These are phyloP conservation scores for Bovichtus diacanthus DNA, from an alignment of 2,797 vertebrate species.

Conservation along the genomic window DNA sequence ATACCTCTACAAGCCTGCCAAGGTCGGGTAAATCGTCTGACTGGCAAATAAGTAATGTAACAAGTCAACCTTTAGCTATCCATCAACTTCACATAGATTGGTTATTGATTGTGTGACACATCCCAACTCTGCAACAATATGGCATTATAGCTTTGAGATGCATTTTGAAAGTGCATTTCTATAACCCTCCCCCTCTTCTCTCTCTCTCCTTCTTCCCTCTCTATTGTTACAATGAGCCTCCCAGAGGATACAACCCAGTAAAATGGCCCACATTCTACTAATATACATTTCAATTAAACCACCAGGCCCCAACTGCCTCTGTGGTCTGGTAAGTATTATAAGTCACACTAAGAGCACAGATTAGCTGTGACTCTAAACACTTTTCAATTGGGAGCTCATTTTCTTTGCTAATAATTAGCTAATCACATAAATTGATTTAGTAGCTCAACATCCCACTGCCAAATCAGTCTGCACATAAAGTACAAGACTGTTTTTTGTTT, in stretches of 20 bases:
- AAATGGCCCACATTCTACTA: slow-evolving; percentile 76
- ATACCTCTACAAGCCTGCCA: slow-evolving; percentile 7
- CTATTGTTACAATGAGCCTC: slow-evolving; percentile 62
- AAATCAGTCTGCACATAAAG: background rate
- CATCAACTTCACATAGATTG: slow-evolving; percentile 75
- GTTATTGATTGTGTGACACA: slow-evolving; percentile 75
- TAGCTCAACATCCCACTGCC: background rate
- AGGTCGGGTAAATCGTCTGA: slow-evolving; percentile 41
- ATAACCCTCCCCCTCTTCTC: background rate
- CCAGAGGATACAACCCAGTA: slow-evolving; percentile 81
- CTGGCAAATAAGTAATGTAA: slow-evolving; percentile 38
- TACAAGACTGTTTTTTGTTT: background rate
- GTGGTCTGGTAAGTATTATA: slow-evolving; percentile 33
- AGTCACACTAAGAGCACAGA: slow-evolving; percentile 3
- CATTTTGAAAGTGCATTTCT: slow-evolving; percentile 43
- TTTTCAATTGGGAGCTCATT: slow-evolving; percentile 16
- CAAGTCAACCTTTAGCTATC: slow-evolving; percentile 53
- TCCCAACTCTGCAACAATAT: slow-evolving; percentile 53
- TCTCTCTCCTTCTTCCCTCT: slow-evolving; percentile 16
- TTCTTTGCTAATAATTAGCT: slow-evolving; percentile 8
- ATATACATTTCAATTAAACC: slow-evolving; percentile 68
- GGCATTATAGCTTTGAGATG: slow-evolving; percentile 52
- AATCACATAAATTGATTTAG: slow-evolving; percentile 4
- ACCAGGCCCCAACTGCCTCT: slow-evolving; percentile 12
- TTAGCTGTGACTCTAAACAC: slow-evolving; percentile 22